phyloP scores from a whole-genome alignment of 2,113 vertebrate species.

The Thryonomys swinderianus region DNA sequence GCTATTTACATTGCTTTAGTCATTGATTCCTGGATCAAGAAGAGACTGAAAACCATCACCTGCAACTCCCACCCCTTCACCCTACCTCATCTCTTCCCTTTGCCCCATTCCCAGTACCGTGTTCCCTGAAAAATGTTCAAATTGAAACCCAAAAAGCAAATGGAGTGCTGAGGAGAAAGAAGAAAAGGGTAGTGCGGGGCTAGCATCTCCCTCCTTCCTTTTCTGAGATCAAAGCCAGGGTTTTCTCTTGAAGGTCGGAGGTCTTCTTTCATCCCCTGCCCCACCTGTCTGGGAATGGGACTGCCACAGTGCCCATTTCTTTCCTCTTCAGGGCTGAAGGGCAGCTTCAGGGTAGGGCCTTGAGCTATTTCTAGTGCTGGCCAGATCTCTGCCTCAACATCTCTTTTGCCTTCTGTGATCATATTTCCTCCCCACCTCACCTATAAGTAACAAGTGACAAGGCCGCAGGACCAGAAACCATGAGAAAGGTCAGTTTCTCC shows the following conservation, averaged over 20 bases:
- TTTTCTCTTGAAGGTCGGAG: constrained; percentile 50
- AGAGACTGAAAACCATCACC: background rate
- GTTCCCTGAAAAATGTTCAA: constrained; percentile 48
- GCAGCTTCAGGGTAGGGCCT: constrained; percentile 63
- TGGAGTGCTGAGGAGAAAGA: background rate
- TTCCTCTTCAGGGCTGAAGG: constrained; percentile 62
- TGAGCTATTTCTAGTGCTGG: constrained; percentile 71
- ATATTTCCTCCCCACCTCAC: constrained; percentile 62
- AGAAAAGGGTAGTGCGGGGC: constrained; percentile 14
- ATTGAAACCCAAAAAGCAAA: constrained; percentile 60
- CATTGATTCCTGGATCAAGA: constrained; percentile 43
- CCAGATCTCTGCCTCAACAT: constrained; percentile 71
- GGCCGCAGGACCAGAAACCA: constrained; percentile 11
- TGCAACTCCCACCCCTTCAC: background rate
- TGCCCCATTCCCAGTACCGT: background rate
- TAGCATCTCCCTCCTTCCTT: constrained; percentile 64
- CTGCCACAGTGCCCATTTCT: constrained; percentile 63
- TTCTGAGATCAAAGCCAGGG: constrained; percentile 64
- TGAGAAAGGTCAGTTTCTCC: constrained; percentile 46
- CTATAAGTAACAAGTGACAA: constrained; percentile 50
- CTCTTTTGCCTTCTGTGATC: constrained; percentile 69
- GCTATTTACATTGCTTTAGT: constrained; percentile 53
- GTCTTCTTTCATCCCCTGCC: constrained; percentile 56
- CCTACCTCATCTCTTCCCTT: constrained; percentile 30
- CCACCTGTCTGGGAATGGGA: constrained; percentile 73